Percentiles rank a stretch among this genome's conserved stretches.
Conservation (phyloP, 2,888 invertebrate genomes). For the Himalopsyche japonica region DNA sequence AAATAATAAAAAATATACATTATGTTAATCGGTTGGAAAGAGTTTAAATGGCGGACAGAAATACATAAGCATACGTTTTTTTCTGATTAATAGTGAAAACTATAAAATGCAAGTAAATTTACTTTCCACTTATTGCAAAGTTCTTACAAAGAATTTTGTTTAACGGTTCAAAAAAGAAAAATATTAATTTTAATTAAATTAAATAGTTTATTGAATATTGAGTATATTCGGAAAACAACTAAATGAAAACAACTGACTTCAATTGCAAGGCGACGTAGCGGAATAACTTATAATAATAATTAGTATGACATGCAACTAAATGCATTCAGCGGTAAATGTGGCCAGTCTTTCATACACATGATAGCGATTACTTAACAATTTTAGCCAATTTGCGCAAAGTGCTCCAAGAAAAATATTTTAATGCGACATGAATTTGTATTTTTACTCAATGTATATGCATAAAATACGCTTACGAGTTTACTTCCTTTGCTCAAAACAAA, state of each 20-base stretch:
- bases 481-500: background rate
- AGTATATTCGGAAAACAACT: background rate
- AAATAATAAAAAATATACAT: too few relatives aligned
- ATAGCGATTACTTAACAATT: conserved; percentile 35
- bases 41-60: too few relatives aligned
- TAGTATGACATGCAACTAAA: conserved; percentile 36
- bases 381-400: conserved; percentile 33
- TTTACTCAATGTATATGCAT: background rate
- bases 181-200: too few relatives aligned
- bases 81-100: too few relatives aligned
- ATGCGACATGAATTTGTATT: background rate
- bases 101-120: too few relatives aligned
- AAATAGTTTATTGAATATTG: too few relatives aligned
- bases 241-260: background rate
- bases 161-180: too few relatives aligned
- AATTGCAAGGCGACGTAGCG: conserved; percentile 15
- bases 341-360: conserved; percentile 36
- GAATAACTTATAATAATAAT: conserved; percentile 25
- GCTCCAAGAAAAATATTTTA: background rate
- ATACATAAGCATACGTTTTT: too few relatives aligned
- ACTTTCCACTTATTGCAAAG: too few relatives aligned
- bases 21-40: too few relatives aligned
- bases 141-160: too few relatives aligned
- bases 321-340: conserved; percentile 22
- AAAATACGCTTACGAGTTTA: background rate